Evolutionary conservation across 1,140 invertebrate species (phyloP), one percentile per base, ranked within the genome.

Genomic region (Drosophila serrata): DNA sequence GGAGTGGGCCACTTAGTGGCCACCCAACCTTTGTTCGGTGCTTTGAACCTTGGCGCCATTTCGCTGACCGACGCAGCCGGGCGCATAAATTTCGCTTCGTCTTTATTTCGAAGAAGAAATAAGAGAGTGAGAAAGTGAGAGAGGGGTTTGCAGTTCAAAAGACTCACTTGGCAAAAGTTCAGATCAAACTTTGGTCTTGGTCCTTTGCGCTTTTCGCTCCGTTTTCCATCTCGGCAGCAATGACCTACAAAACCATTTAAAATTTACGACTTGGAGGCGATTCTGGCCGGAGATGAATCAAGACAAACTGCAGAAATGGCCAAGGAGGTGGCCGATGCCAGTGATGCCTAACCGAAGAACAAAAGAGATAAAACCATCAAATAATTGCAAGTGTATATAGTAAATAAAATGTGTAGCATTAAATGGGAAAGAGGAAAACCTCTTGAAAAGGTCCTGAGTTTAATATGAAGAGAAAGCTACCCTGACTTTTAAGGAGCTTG

Each of bases 41-140:
- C 84, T 88, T 90, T 88, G 84, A 88, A 88, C 84, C 82, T 88
- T 88, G 85, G 84, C 81, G 85, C 81, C 85, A 90, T 77, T 76
- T 88, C 75, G 84, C 75, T 88, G 82, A 84, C 82, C 82, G 80
- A 33, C 48, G 49, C 67, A 87, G 63, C 45, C 53, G 49, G 67
- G 72, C 85, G 85, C 72, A 88, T 88, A 88, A 81, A 88, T 88
- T 88, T 90, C 15, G n/a, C 31, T 9, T 55, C 60, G 59, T 55
- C 58, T 63, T 69, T 35, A n/a, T 24, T 62, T 35, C 15, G 27
- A 13, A 17, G 59, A 33, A 12, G 46, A 62, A 31, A 35, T 15
- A 11, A 19, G 17, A n/a, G 22, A n/a, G n/a, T n/a, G 42, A 24
- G 11, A 33, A 5, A 9, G 33, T 11, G 33, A 12, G 19, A 19